A percentile compares a stretch with the other conserved stretches of the same genome.
Conservation (phyloP, 2,113 vertebrate genomes). For the Scalopus aquaticus region DNA sequence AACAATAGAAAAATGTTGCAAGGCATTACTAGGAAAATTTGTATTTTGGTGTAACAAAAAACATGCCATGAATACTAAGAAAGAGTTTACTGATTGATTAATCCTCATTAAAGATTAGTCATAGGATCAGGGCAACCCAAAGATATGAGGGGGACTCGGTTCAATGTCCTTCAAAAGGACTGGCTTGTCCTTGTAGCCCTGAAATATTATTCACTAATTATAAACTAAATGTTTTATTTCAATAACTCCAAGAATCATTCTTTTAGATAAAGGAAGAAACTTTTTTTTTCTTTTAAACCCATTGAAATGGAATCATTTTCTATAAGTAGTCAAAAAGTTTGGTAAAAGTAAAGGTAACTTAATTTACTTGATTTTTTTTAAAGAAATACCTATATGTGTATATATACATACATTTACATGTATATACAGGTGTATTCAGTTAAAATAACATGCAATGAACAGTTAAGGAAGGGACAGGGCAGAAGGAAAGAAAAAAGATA, state of each 20-base stretch:
- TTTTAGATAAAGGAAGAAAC: background rate
- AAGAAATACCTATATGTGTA: background rate
- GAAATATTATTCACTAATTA: slow-evolving; percentile 59
- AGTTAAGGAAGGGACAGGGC: background rate
- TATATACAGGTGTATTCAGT: background rate
- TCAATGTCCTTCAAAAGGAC: slow-evolving; percentile 68
- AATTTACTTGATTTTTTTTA: slow-evolving; percentile 34
- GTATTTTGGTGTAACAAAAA: too few relatives aligned
- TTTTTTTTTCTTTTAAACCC: background rate
- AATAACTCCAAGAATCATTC: slow-evolving; percentile 39
- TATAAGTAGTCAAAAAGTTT: background rate
- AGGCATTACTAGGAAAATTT: background rate
- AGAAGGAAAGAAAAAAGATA: background rate
- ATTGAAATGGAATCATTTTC: slow-evolving; percentile 40
- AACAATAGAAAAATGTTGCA: background rate
- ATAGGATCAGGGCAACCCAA: too few relatives aligned
- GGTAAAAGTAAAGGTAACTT: background rate
- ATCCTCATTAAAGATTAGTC: slow-evolving; percentile 53
- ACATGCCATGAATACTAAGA: slow-evolving; percentile 49
- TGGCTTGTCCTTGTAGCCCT: slow-evolving; percentile 57
- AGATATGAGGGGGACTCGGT: background rate
- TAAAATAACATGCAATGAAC: background rate
- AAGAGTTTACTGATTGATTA: slow-evolving; percentile 56
- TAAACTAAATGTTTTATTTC: slow-evolving; percentile 47
- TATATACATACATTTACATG: background rate